A percentile compares a stretch with the other conserved stretches of the same genome.
These are phyloP conservation scores for Hipparchia sbordonii DNA, from an alignment of 2,888 invertebrate genomes.

Conservation along the genomic window DNA sequence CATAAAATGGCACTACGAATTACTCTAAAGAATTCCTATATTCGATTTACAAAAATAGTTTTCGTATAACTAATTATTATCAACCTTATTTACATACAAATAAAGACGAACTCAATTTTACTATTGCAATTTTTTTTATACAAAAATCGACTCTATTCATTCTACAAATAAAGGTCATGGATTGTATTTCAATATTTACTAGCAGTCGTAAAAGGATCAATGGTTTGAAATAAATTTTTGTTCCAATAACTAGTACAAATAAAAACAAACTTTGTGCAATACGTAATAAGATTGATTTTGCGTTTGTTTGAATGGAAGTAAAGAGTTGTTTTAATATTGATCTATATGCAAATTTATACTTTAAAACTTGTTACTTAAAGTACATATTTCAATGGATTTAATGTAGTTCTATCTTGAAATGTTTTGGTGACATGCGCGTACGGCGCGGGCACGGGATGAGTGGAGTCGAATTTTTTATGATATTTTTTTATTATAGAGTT, in stretches of 20 bases:
- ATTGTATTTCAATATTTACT: not conserved
- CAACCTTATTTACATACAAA: conserved; percentile 3
- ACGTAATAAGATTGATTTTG: conserved; percentile 33
- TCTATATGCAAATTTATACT: conserved; percentile 52
- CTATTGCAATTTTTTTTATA: not conserved
- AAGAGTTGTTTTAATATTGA: conserved; percentile 33
- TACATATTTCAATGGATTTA: conserved; percentile 45
- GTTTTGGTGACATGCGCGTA: conserved; percentile 81
- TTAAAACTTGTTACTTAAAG: conserved; percentile 44
- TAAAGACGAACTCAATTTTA: conserved; percentile 21
- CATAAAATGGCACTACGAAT: conserved; percentile 20
- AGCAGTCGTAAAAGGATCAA: conserved; percentile 9
- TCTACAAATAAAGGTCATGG: not conserved
- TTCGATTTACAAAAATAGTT: conserved; percentile 26
- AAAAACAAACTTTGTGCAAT: conserved; percentile 19
- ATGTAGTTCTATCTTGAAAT: conserved; percentile 70
- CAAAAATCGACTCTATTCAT: conserved; percentile 23
- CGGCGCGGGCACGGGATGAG: conserved; percentile 52
- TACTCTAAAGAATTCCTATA: conserved; percentile 24
- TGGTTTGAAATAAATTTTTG: conserved; percentile 18
- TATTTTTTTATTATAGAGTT: not conserved
- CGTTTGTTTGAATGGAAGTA: conserved; percentile 17
- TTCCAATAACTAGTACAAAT: conserved; percentile 34
- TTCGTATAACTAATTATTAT: conserved; percentile 6
- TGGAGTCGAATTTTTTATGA: conserved; percentile 49